Base-by-base conservation (phyloP, 2,797 vertebrate genomes). In the Aulostomus chinensis region DNA sequence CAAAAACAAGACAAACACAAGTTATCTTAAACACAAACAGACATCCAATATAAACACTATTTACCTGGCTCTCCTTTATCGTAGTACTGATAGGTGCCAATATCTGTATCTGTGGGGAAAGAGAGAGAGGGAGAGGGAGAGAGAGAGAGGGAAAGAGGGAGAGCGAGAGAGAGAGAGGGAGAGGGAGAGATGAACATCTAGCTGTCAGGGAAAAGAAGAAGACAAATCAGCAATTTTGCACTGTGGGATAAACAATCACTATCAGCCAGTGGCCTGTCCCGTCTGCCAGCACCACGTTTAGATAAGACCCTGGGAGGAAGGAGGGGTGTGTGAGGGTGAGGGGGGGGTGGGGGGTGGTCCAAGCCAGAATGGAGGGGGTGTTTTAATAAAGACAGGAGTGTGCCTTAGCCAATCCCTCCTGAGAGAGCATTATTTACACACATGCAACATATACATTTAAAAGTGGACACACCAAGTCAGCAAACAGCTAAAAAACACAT, bases 11-110 rank as follows among this genome's bases (percentile, higher is more conserved):
- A 68, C 74, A 84, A 81, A 86, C 64, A 54, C 58, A 78, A 78
- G 66, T 80, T 75, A 84, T 86, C 82, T 84, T 55, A 79, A 83
- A 80, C 38, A 72, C 73, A 87, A 82, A 86, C 76, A 78, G 32
- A 79, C 70, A 86, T 70, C 74, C 80, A 85, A 88, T 79, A 86
- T 70, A 85, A 79, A 86, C 76, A 74, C 43, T 78, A 79, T 88
- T 93, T 94, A 97, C 96, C 95, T 93, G 91, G 42, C 60, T 97
- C 92, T 68, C 92, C 94, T 91, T 94, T 97, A 81, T 95, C 94
- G 52, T 91, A 91, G 86, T 94, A 96, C 84, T 95, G 95, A 84
- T 94, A 94, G 73, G 93, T 91, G 59, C 96, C 96, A 78, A 96
- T 93, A 86, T 98, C 94, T 85, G 91, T 93, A 88, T 95, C 96